Conservation (phyloP, 1,140 invertebrate genomes). For the Epicauta chinensis region DNA sequence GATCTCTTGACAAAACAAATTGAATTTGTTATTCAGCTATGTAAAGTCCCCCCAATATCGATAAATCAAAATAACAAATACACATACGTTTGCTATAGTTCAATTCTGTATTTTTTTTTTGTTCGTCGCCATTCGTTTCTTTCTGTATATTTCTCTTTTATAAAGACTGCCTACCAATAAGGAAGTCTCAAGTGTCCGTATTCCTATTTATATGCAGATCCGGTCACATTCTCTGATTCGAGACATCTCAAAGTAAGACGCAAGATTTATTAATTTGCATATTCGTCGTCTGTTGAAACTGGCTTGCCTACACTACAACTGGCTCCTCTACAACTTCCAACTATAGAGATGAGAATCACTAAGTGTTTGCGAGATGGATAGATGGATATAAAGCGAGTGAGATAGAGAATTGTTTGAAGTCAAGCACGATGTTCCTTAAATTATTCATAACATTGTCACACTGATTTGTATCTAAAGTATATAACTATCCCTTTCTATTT, state of each 20-base stretch:
- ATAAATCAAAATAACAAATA: too few species aligned
- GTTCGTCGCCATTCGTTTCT: too few species aligned
- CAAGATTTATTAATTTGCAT: constrained; percentile 41
- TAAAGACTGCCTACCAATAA: constrained; percentile 9
- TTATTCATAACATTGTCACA: constrained; percentile 38
- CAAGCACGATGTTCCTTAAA: constrained; percentile 30
- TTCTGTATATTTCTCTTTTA: constrained; percentile 8
- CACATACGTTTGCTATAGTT: too few species aligned
- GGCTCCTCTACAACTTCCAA: too few species aligned
- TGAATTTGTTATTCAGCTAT: too few species aligned
- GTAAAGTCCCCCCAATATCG: too few species aligned
- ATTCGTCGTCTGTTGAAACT: constrained; percentile 26
- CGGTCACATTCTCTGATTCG: constrained; percentile 26
- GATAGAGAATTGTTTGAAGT: constrained; percentile 39
- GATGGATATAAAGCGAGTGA: constrained; percentile 1
- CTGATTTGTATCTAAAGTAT: constrained; percentile 28
- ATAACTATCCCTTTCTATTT: constrained; percentile 13
- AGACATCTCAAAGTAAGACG: constrained; percentile 35
- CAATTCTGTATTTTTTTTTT: too few species aligned
- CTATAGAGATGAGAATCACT: too few species aligned
- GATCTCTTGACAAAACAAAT: too few species aligned
- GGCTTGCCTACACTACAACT: background rate
- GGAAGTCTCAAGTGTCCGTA: constrained; percentile 26
- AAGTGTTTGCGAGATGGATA: background rate
- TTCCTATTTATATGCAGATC: constrained; percentile 37